Percentiles rank a stretch among this genome's conserved stretches.
phyloP scores from a whole-genome alignment of 2,797 vertebrate genomes.

The Rhinichthys osculus region DNA sequence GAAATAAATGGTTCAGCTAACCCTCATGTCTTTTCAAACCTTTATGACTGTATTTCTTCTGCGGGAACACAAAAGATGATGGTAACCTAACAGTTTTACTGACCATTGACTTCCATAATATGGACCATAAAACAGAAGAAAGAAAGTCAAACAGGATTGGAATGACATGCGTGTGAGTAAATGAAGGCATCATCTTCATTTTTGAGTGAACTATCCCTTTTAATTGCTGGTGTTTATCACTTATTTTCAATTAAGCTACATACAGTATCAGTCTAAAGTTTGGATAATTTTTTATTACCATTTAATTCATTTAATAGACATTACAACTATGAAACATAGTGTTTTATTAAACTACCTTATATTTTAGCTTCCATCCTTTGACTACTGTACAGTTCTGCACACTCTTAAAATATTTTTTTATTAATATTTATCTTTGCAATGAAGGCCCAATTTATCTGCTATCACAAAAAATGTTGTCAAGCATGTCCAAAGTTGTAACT shows the following conservation, averaged over 20 bases:
- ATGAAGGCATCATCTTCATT: neutral
- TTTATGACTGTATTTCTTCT: neutral
- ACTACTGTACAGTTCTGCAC: neutral
- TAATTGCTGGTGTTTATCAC: neutral
- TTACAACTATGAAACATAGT: neutral
- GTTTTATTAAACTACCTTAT: neutral
- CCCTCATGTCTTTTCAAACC: neutral
- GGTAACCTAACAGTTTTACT: neutral
- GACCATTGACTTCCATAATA: neutral
- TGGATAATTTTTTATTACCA: neutral
- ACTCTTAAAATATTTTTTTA: neutral
- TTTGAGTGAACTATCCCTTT: neutral
- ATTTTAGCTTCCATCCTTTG: neutral
- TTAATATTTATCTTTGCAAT: neutral
- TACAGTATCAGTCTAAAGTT: neutral
- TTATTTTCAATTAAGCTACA: neutral
- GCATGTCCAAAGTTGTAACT: neutral
- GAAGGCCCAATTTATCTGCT: neutral
- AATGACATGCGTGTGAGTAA: neutral
- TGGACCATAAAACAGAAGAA: neutral
- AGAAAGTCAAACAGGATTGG: neutral
- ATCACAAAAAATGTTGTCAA: no score
- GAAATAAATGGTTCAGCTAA: neutral
- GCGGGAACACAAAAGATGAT: neutral
- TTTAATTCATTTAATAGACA: neutral